Base-by-base conservation (phyloP, 30 jellyfish, hydroid and myxozoan species). In the Aurelia coerulea region DNA sequence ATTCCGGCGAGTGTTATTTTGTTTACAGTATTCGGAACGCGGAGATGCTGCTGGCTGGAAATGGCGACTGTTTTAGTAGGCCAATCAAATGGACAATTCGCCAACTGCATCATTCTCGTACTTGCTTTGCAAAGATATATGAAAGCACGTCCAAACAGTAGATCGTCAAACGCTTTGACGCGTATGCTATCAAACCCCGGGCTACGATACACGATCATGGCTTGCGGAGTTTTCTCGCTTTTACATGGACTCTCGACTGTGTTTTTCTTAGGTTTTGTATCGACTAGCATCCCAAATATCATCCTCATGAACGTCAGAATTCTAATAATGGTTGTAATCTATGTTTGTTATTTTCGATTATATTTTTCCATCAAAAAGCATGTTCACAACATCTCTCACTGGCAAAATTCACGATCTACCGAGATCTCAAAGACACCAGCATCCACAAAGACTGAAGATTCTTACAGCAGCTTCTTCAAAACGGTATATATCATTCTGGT, bases 21-120 rank as follows among this genome's bases (percentile, higher is more conserved):
- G 33, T 60, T 58, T 37, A n/a, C 80, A 23, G 16, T 39, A 10
- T 67, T 14, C 35, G 56, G 80, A 33, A 63, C 46, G n/a, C 41
- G n/a, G 23, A 62, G 89, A 4, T 10, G 39, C 37, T 79, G 89
- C 54, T 65, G 62, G 62, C 4, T 79, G 0, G 89, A 79, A 52
- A 65, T 70, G 39, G 56, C 37, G 9, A 13, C 52, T 58, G 54
- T 79, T 34, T 66, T 62, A 39, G 10, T 79, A 35, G 80, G 73
- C 10, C 89, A 62, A 35, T 17, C 73, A 50, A 79, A 79, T 53
- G 89, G 89, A 19, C 89, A 79, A 10, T 79, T 79, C 39, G 49
- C 89, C 1, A 62, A 62, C 16, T 79, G 67, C 56, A 66, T 79
- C 3, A 64, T 75, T 1, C 37, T 79, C 71, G 33, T 53, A 39